A percentile compares a stretch with the other conserved stretches of the same genome.
phyloP scores from a whole-genome alignment of 2,797 vertebrate genomes.

The Sebastes steindachneri region DNA sequence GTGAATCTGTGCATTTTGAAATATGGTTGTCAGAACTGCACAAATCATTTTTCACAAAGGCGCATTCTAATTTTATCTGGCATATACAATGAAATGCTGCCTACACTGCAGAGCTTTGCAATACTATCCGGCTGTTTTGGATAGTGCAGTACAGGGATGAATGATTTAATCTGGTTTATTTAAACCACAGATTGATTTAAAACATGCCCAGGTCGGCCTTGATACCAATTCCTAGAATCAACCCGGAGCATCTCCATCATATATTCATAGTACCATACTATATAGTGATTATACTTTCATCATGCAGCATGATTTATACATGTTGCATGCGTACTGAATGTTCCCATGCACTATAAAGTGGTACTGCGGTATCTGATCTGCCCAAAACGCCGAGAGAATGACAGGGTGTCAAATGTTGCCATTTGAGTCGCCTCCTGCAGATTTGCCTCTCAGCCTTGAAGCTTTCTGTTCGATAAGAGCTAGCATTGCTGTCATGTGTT shows the following conservation, averaged over 20 bases:
- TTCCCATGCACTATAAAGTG: background rate
- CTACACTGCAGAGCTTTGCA: background rate
- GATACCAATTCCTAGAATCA: background rate
- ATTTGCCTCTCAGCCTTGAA: conserved; percentile 56
- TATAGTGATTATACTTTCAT: background rate
- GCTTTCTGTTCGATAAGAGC: conserved; percentile 48
- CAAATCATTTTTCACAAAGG: background rate
- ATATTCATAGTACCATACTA: no score
- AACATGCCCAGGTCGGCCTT: background rate
- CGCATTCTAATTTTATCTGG: background rate
- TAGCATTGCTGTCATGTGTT: conserved; percentile 53
- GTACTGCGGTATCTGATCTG: background rate
- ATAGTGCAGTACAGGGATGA: background rate
- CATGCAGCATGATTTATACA: background rate
- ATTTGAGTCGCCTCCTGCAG: conserved; percentile 35
- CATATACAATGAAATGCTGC: background rate
- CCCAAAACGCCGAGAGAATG: conserved; percentile 3
- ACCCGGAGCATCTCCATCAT: background rate
- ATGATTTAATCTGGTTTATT: background rate
- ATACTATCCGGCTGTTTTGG: background rate
- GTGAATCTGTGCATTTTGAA: background rate
- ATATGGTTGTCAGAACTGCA: background rate
- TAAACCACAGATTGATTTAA: background rate
- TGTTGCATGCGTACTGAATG: background rate
- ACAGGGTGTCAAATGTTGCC: conserved; percentile 37